phyloP scores from a whole-genome alignment of 2,888 invertebrate species.

The Drosophila buzzatii region DNA sequence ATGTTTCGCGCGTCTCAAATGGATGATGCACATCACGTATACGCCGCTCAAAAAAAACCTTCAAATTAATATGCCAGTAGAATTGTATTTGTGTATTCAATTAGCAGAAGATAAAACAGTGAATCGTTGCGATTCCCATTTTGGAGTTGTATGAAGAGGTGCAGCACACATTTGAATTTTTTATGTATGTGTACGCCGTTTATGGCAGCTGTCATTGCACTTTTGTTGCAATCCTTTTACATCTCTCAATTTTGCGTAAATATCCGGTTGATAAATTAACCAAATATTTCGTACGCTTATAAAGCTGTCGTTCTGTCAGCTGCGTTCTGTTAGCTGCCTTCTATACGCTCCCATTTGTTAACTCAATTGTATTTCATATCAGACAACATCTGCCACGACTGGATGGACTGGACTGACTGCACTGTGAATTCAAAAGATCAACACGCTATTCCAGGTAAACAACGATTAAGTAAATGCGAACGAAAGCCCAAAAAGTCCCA shows the following conservation, averaged over 20 bases:
- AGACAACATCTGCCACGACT: conserved; percentile 22
- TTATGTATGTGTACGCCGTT: neutral
- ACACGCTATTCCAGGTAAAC: conserved; percentile 20
- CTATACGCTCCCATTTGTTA: conserved; percentile 24
- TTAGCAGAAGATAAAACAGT: neutral
- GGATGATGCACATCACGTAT: neutral
- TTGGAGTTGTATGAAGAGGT: neutral
- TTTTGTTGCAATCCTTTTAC: conserved; percentile 47
- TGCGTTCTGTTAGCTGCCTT: conserved; percentile 25
- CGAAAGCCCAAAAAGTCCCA: neutral
- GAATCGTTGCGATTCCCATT: neutral
- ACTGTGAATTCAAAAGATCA: conserved; percentile 35
- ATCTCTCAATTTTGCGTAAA: conserved; percentile 45
- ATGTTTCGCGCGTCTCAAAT: too few relatives aligned
- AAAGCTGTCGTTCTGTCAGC: conserved; percentile 37
- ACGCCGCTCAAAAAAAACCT: neutral
- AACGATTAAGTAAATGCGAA: conserved; percentile 18
- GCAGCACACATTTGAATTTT: neutral
- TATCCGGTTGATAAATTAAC: conserved; percentile 44
- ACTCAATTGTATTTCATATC: conserved; percentile 14
- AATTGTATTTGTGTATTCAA: neutral
- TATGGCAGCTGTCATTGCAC: neutral
- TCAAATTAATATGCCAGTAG: neutral
- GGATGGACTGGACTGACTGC: too few relatives aligned
- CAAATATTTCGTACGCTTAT: conserved; percentile 36